These are phyloP conservation scores for Drosophila funebris DNA, from an alignment of 1,140 invertebrate genomes.

Conservation along the genomic window DNA sequence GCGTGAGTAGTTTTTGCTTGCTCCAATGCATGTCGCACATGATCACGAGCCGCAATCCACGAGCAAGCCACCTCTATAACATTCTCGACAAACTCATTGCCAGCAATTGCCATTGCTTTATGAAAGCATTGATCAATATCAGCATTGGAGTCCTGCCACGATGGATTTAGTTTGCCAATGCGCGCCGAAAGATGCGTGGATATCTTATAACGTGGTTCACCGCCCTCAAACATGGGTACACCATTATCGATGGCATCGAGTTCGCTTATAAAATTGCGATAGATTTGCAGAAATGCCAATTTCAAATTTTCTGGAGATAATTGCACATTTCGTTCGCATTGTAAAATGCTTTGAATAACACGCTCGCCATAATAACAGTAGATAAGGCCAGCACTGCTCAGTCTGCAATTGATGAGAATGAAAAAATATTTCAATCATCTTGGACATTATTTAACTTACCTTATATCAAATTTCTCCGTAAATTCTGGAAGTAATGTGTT, in stretches of 20 bases:
- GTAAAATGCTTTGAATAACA: constrained; percentile 87
- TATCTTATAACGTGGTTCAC: constrained; percentile 91
- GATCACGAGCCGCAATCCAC: constrained; percentile 93
- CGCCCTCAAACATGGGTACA: constrained; percentile 88
- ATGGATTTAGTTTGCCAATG: constrained; percentile 92
- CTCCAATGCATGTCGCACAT: constrained; percentile 89
- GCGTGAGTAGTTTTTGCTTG: constrained; percentile 87
- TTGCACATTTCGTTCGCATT: constrained; percentile 78
- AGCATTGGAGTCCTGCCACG: constrained; percentile 90
- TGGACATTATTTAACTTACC: constrained; percentile 65
- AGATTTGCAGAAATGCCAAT: constrained; percentile 92
- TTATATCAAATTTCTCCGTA: constrained; percentile 85
- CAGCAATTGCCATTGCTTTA: constrained; percentile 91
- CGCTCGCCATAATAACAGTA: constrained; percentile 95
- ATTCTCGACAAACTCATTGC: constrained; percentile 91
- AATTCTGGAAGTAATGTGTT: constrained; percentile 85
- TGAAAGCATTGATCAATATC: constrained; percentile 87
- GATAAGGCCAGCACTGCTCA: constrained; percentile 97
- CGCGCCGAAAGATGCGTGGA: constrained; percentile 91
- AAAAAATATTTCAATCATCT: neutral
- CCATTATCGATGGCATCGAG: constrained; percentile 99
- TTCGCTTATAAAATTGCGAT: constrained; percentile 96
- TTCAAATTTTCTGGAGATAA: constrained; percentile 85
- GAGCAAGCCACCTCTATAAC: constrained; percentile 88
- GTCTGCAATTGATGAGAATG: constrained; percentile 85